Percentiles rank a stretch among this genome's conserved stretches.
phyloP scores from a whole-genome alignment of 2,113 vertebrate species.

The Fulica atra region DNA sequence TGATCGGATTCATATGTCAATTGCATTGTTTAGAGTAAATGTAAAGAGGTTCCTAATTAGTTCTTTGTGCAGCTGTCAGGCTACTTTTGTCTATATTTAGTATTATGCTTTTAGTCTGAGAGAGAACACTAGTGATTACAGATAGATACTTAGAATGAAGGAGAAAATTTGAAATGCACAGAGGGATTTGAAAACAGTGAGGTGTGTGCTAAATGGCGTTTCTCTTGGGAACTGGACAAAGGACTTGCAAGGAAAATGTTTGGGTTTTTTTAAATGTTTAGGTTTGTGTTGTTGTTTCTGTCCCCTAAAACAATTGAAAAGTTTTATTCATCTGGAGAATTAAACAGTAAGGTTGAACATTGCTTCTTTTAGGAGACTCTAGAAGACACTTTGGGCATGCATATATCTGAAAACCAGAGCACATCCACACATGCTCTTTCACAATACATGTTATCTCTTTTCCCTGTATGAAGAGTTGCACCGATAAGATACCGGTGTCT shows the following conservation, averaged over 20 bases:
- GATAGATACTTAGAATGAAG: constrained; percentile 34
- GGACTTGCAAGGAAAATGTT: background rate
- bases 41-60: constrained; percentile 71
- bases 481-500: background rate
- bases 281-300: background rate
- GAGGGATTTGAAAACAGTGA: constrained; percentile 11
- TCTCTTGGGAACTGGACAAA: background rate
- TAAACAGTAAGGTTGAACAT: background rate
- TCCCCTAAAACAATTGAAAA: background rate
- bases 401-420: background rate
- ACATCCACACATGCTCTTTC: accelerated
- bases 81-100: constrained; percentile 66
- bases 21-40: constrained; percentile 67
- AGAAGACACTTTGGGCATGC: background rate
- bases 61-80: constrained; percentile 60
- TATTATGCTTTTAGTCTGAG: constrained; percentile 14
- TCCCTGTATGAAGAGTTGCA: background rate
- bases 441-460: background rate
- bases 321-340: background rate
- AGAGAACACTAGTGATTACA: constrained; percentile 59
- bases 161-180: constrained; percentile 37
- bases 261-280: background rate
- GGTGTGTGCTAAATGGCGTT: background rate
- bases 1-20: constrained; percentile 56
- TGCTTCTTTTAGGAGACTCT: background rate